phyloP scores from a whole-genome alignment of 2,797 vertebrate genomes.

The Scyliorhinus canicula region DNA sequence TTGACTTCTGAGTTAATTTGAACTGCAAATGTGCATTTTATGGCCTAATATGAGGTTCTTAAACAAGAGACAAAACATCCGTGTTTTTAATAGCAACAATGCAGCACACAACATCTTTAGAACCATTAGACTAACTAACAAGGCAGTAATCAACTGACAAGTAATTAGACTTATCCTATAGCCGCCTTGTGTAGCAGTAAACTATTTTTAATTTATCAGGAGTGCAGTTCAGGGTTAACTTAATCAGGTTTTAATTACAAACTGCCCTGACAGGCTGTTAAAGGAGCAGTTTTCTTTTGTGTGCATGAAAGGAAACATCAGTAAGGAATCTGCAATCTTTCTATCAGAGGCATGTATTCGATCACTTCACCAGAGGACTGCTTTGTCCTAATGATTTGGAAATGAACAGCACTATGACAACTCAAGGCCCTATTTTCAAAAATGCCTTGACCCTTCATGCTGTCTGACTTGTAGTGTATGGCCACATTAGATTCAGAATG shows the following conservation, averaged over 20 bases:
- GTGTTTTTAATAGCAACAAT: neutral
- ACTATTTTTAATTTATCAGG: constrained; percentile 28
- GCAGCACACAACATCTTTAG: neutral
- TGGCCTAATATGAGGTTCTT: neutral
- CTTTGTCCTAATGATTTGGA: neutral
- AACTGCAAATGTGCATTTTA: neutral
- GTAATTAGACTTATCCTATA: constrained; percentile 25
- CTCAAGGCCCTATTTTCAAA: neutral
- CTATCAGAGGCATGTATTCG: neutral
- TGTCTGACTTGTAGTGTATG: neutral
- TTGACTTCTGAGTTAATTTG: neutral
- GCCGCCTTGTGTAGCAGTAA: neutral
- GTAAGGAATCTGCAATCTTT: neutral
- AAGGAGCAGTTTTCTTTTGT: neutral
- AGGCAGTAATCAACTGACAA: neutral
- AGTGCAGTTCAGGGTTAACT: neutral
- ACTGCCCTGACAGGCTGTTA: neutral
- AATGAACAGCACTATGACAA: neutral
- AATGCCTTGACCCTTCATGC: neutral
- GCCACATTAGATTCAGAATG: neutral
- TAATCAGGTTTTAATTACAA: constrained; percentile 14
- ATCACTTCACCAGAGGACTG: neutral
- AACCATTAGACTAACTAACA: constrained; percentile 19
- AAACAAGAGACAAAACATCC: neutral
- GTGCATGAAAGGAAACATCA: neutral